phyloP scores from a whole-genome alignment of 2,888 invertebrate genomes.

The Coelinius sp. region DNA sequence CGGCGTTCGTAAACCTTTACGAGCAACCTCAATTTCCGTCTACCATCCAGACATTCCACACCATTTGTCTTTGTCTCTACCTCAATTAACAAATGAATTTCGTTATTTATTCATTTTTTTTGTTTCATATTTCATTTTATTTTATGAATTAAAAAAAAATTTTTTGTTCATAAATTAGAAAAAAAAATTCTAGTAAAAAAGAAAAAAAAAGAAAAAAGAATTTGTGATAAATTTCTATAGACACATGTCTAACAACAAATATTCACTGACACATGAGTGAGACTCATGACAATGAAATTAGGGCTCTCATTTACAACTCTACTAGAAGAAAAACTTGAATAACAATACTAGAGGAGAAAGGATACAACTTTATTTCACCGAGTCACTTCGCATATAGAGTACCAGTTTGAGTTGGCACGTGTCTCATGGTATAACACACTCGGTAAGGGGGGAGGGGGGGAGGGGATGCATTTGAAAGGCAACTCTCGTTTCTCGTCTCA shows the following conservation, averaged over 20 bases:
- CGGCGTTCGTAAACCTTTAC: constrained; percentile 49
- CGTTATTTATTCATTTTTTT: neutral
- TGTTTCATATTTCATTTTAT: too few species aligned
- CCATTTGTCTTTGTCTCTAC: constrained; percentile 37
- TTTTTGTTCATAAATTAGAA: too few species aligned
- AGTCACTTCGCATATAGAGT: constrained; percentile 16
- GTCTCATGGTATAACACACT: constrained; percentile 6
- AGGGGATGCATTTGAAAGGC: constrained; percentile 12
- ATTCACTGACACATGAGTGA: neutral
- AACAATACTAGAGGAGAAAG: neutral
- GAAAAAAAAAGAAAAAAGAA: too few species aligned
- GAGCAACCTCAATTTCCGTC: constrained; percentile 51
- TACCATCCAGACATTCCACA: constrained; percentile 28
- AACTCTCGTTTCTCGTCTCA: constrained; percentile 6
- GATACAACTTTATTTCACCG: constrained; percentile 14
- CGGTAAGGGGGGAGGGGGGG: too few species aligned
- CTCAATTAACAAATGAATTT: neutral
- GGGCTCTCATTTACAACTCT: neutral
- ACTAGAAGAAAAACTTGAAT: neutral
- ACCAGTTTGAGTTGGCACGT: constrained; percentile 13
- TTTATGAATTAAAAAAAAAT: too few species aligned
- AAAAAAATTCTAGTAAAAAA: neutral
- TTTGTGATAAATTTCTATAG: neutral
- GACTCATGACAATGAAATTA: neutral
- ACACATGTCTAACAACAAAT: neutral